Conservation (phyloP, 2,888 invertebrate genomes). For the Pyrrhosoma nymphula region DNA sequence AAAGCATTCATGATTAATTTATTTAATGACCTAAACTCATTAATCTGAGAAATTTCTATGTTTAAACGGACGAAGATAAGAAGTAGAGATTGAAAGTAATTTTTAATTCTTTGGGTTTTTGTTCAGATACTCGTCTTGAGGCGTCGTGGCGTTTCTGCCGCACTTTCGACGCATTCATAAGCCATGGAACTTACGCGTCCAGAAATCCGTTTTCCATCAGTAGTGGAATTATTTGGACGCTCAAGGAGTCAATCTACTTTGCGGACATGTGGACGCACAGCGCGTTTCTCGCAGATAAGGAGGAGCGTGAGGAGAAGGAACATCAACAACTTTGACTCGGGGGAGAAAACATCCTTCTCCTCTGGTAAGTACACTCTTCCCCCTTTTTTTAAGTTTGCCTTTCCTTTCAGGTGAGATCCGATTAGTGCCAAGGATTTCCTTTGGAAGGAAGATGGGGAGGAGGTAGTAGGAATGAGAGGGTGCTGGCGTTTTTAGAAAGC, state of each 20-base stretch:
- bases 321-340: not conserved
- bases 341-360: not conserved
- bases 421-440: not conserved
- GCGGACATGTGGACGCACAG: not conserved
- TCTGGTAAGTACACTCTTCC: not conserved
- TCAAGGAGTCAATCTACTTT: not conserved
- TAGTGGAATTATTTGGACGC: not conserved
- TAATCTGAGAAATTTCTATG: too few species aligned
- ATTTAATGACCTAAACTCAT: too few species aligned
- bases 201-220: not conserved
- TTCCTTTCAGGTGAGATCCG: slow-evolving; percentile 1
- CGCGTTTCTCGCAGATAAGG: not conserved
- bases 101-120: too few species aligned
- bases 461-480: not conserved
- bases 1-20: too few species aligned
- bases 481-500: not conserved
- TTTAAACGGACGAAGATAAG: too few species aligned
- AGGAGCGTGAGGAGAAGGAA: not conserved
- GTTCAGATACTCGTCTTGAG: too few species aligned
- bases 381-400: not conserved
- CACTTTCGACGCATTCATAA: too few species aligned
- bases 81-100: too few species aligned
- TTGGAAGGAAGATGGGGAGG: too few species aligned
- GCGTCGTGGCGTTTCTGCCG: too few species aligned
- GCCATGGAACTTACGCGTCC: too few species aligned